Evolutionary conservation across 2,113 vertebrate genomes (phyloP).

Genomic region (Forbesichthys papilliferus): DNA sequence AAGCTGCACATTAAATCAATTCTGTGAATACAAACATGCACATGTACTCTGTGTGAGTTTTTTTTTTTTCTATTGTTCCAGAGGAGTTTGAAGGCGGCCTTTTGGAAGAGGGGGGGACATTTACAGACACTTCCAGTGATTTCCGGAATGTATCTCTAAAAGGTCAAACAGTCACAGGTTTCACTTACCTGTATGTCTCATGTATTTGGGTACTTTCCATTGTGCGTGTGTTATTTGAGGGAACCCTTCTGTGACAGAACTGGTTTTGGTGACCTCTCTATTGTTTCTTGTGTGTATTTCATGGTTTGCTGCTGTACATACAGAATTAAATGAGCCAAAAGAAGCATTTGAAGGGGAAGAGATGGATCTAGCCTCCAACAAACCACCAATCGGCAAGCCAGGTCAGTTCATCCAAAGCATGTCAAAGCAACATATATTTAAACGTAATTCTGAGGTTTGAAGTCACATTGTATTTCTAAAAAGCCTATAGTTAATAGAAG

Average conservation of each 20-base stretch:
- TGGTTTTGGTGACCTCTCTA: no score
- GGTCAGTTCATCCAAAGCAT: constrained; percentile 20
- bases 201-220: no score
- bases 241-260: no score
- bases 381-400: constrained; percentile 1
- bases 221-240: no score
- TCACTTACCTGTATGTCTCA: no score
- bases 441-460: no score
- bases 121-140: not conserved
- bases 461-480: no score
- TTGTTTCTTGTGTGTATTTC: constrained; percentile 17
- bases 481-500: no score
- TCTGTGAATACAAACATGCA: no score
- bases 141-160: not conserved
- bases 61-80: not conserved
- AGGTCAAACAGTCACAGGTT: not conserved
- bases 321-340: constrained; percentile 23
- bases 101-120: not conserved
- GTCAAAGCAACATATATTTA: not conserved
- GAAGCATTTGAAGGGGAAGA: constrained; percentile 24
- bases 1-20: no score
- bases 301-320: constrained; percentile 12
- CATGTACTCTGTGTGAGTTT: not conserved
- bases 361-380: constrained; percentile 16
- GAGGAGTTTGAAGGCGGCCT: not conserved